Evolutionary conservation across 2,797 vertebrate species (phyloP).

Genomic region (Pipistrellus kuhlii): DNA sequence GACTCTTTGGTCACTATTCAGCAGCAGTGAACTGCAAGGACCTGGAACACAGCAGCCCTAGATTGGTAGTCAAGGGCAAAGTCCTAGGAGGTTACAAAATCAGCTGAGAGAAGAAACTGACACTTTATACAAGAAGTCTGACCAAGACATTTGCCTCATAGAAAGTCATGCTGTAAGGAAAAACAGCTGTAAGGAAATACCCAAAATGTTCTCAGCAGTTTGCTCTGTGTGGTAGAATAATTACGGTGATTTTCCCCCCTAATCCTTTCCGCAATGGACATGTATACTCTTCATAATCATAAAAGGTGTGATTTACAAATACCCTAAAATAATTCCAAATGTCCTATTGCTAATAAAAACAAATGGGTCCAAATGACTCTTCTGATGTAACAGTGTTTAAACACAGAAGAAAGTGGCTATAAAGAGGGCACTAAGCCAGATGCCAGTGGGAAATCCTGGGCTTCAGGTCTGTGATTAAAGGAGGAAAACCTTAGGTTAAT

Average conservation of each 20-base stretch:
- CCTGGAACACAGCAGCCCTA: neutral
- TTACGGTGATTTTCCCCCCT: neutral
- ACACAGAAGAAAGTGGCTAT: neutral
- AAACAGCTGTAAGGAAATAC: neutral
- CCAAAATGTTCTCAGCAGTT: conserved; percentile 13
- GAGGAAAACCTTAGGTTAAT: neutral
- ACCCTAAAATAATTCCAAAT: conserved; percentile 21
- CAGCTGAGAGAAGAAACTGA: neutral
- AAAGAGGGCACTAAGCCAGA: neutral
- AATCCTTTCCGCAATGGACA: neutral
- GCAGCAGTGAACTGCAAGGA: neutral
- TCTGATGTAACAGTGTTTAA: neutral
- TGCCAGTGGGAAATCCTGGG: neutral
- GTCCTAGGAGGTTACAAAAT: neutral
- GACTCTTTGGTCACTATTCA: neutral
- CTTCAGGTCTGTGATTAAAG: neutral
- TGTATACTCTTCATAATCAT: neutral
- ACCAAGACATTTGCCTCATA: neutral
- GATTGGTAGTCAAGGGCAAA: neutral
- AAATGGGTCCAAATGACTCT: neutral
- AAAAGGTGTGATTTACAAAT: conserved; percentile 22
- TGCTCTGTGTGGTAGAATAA: neutral
- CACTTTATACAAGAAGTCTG: neutral
- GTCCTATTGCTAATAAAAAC: neutral
- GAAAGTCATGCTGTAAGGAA: neutral